These are phyloP conservation scores for Avahi laniger DNA, from an alignment of 2,797 vertebrate genomes.

Conservation along the genomic window DNA sequence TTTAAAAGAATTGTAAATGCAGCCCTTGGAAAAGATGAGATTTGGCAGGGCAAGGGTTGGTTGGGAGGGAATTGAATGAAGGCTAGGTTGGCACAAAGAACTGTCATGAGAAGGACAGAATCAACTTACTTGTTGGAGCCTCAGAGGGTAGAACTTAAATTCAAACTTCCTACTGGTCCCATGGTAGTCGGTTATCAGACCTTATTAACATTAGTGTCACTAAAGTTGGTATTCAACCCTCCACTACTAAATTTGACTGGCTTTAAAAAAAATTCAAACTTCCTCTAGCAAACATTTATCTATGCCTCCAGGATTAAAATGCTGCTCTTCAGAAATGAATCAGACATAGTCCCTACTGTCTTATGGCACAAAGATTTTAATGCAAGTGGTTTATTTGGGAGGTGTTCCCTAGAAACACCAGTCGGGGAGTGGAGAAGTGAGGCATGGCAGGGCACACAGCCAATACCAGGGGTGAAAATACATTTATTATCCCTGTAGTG, in stretches of 20 bases:
- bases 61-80: neutral
- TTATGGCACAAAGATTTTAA: neutral
- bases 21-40: neutral
- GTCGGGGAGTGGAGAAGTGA: neutral
- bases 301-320: neutral
- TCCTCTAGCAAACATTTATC: neutral
- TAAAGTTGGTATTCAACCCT: too few relatives aligned
- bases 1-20: neutral
- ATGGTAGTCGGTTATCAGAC: too few relatives aligned
- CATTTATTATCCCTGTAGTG: neutral
- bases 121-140: neutral
- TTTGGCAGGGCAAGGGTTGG: neutral
- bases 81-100: neutral
- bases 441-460: neutral
- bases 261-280: neutral
- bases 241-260: too few relatives aligned
- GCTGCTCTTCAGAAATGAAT: neutral
- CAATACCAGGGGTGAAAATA: neutral
- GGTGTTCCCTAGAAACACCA: neutral
- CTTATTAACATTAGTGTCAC: too few relatives aligned
- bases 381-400: neutral
- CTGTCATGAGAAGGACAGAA: neutral
- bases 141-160: neutral
- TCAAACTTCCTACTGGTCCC: neutral
- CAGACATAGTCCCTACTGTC: neutral